phyloP scores from a whole-genome alignment of 2,888 invertebrate genomes.

The Lottia scabra region DNA sequence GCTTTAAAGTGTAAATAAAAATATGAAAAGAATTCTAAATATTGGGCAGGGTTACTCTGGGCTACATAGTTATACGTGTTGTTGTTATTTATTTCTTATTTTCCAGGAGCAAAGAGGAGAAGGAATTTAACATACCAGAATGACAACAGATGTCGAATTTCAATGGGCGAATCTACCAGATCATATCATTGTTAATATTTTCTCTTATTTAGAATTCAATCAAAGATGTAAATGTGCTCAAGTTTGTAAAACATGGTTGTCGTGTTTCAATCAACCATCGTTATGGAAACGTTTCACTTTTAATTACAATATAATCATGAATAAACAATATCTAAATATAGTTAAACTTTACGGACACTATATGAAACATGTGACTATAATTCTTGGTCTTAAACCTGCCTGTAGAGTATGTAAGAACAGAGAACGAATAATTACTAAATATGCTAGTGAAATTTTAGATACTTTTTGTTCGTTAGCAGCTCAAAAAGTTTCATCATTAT shows the following conservation, averaged over 20 bases:
- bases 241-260: slow-evolving; percentile 55
- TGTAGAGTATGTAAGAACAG: too few relatives aligned
- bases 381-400: too few relatives aligned
- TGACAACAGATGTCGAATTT: neutral
- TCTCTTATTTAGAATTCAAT: slow-evolving; percentile 47
- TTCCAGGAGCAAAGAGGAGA: too few relatives aligned
- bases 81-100: too few relatives aligned
- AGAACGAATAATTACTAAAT: slow-evolving; percentile 46
- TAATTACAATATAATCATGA: slow-evolving; percentile 33
- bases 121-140: neutral
- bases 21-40: too few relatives aligned
- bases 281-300: slow-evolving; percentile 58
- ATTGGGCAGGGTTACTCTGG: too few relatives aligned
- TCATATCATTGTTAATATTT: slow-evolving; percentile 54
- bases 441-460: slow-evolving; percentile 51
- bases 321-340: slow-evolving; percentile 37
- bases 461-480: slow-evolving; percentile 36
- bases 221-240: slow-evolving; percentile 50
- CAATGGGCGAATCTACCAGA: slow-evolving; percentile 54
- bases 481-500: slow-evolving; percentile 34
- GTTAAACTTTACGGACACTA: slow-evolving; percentile 49
- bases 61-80: too few relatives aligned
- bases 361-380: slow-evolving; percentile 48
- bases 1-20: too few relatives aligned
- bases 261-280: slow-evolving; percentile 49